A percentile compares a stretch with the other conserved stretches of the same genome.
Conservation (phyloP, 2,888 invertebrate genomes). For the Alloplasta piceator region DNA sequence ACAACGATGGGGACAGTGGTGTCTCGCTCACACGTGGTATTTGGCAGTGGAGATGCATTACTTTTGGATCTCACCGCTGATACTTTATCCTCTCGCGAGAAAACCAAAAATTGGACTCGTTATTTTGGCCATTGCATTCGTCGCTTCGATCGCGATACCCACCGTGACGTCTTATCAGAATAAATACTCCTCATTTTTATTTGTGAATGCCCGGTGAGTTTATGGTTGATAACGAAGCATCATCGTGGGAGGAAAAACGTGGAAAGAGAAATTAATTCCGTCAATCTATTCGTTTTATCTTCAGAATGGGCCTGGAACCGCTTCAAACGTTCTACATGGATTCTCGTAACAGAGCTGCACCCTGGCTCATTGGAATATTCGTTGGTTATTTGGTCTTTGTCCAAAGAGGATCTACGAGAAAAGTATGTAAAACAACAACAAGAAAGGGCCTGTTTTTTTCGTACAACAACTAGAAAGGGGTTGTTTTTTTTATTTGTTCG, state of each 20-base stretch:
- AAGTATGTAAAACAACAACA: conserved; percentile 15
- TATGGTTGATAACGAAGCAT: background rate
- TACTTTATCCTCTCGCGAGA: conserved; percentile 84
- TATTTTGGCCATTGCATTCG: conserved; percentile 72
- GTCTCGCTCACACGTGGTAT: conserved; percentile 86
- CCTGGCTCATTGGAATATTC: conserved; percentile 67
- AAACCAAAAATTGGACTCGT: conserved; percentile 80
- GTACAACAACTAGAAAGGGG: background rate
- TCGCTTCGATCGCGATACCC: conserved; percentile 77
- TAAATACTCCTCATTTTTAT: conserved; percentile 74
- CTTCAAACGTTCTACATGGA: conserved; percentile 58
- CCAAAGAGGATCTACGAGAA: conserved; percentile 18
- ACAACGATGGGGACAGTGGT: no score
- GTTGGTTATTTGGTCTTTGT: conserved; percentile 61
- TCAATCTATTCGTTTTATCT: conserved; percentile 8
- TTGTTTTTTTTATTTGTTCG: background rate
- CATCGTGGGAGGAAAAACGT: no score
- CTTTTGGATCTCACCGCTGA: conserved; percentile 85
- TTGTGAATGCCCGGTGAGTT: conserved; percentile 33
- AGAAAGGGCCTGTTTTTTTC: background rate
- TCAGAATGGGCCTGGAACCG: background rate
- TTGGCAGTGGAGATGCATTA: conserved; percentile 86
- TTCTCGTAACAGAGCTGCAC: conserved; percentile 62
- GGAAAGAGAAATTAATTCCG: background rate
- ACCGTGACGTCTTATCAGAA: conserved; percentile 80